Evolutionary conservation across 2,888 invertebrate genomes (phyloP).

Genomic region (Uloborus plumipes): DNA sequence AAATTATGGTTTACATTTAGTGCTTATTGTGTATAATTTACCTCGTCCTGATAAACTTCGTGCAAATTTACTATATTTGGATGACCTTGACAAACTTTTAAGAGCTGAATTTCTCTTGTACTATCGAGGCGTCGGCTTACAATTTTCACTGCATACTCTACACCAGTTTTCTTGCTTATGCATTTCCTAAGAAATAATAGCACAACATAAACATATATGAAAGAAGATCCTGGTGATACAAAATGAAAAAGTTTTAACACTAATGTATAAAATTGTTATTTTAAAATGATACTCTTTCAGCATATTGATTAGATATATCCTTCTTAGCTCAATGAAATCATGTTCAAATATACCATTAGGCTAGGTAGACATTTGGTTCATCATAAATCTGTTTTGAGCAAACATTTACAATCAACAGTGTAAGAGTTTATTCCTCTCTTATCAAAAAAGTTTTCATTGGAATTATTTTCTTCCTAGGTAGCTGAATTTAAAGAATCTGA

Average conservation of each 20-base stretch:
- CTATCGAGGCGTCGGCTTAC: constrained; percentile 79
- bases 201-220: background rate
- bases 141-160: constrained; percentile 90
- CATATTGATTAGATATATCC: background rate
- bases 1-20: background rate
- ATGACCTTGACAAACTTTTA: constrained; percentile 89
- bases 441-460: too few relatives aligned
- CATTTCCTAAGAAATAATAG: constrained; percentile 76
- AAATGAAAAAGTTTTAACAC: background rate
- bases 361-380: too few relatives aligned
- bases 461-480: too few relatives aligned
- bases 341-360: background rate
- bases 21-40: constrained; percentile 69
- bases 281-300: too few relatives aligned
- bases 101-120: constrained; percentile 81
- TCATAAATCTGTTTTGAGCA: too few relatives aligned
- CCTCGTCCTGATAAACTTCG: constrained; percentile 87
- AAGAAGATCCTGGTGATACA: background rate
- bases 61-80: constrained; percentile 87
- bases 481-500: too few relatives aligned
- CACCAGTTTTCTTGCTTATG: constrained; percentile 80
- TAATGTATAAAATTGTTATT: too few relatives aligned
- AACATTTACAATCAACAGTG: too few relatives aligned
- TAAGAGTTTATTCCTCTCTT: too few relatives aligned
- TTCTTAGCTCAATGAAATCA: background rate